Base-by-base conservation (phyloP, 1,140 invertebrate genomes). In the Macrosteles quadrilineatus region DNA sequence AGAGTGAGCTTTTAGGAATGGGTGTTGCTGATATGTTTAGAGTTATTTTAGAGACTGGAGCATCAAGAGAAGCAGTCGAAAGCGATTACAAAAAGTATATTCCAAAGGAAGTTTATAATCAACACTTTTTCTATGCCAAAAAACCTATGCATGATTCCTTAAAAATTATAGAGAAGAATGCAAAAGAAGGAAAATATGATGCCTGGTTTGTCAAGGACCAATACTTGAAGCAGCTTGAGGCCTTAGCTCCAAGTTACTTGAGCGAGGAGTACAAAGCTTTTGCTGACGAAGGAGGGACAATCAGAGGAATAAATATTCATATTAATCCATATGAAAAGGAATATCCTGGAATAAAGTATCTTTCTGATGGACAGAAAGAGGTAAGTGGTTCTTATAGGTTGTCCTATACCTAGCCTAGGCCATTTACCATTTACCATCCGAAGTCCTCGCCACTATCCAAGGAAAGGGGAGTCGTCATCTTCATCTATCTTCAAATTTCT, bases 11-110 rank as follows among this genome's bases (percentile, higher is more conserved):
- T 0, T 81, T 94, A 53, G 93, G 93, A 0, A 81, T 96, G 40
- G 91, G 91, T 11, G 92, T 94, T 40, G 87, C 89, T 68, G 92
- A 95, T 79, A 95, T 95, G 92, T 91, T 87, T 77, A 87, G 90
- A 73, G 88, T 89, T 14, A 90, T 91, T 80, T 76, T 90, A 19
- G 92, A 94, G 77, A 87, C 91, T 73, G 85, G 86, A 68, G 77
- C 87, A 53, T 77, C 84, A 14, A 79, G 83, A 23, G 87, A 90
- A 73, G 82, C 84, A 67, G 86, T 95, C 3, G 87, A 91, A 76
- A 87, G 84, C 70, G 87, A 92, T 70, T 94, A 92, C 70, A 91
- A 90, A 77, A 73, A 89, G 71, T 95, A 90, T 81, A 87, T 95
- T 72, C 92, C 93, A 0, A 90, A 89, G 78, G 87, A 88, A 68